Evolutionary conservation across 2,888 invertebrate genomes (phyloP), one percentile per base, ranked within the genome.

Genomic region (Eupithecia insigniata): DNA sequence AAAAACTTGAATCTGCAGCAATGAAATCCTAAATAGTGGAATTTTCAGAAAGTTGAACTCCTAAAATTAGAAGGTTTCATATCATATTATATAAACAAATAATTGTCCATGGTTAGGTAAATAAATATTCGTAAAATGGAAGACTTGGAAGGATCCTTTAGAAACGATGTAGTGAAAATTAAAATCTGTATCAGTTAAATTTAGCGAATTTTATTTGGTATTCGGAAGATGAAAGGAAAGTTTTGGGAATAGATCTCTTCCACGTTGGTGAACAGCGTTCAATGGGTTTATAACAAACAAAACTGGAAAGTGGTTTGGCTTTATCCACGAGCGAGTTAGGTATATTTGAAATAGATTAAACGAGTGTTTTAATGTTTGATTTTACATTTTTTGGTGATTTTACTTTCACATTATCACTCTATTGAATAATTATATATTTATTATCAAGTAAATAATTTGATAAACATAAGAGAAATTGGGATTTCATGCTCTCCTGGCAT

Each of bases 181-280:
- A 14, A 55, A 60, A 67, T 64, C 71, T 43, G 43, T 43, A n/a
- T 43, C 43, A 67, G 66, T 77, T 74, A 73, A 76, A 78, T 76
- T 71, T 73, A 72, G 74, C 76, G 65, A 64, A 74, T 72, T 80
- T 80, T 73, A 76, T 78, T 79, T 76, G 72, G 72, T 76, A 79
- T 78, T 78, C 67, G 34, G 67, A 67, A 69, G 68, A 69, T 73
- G 66, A 66, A 62, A 69, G 76, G 69, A 78, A 80, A 81, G 77
- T 80, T 80, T 76, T 67, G 67, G 66, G 69, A 75, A 72, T 72
- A 34, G 72, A 68, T 74, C 72, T 76, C 61, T 76, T 70, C 67
- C 70, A 70, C 69, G 73, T 69, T 72, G 58, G 70, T 71, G 75
- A 69, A 72, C 69, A 72, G 62, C 70, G 60, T 58, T 39, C 43